Base-by-base conservation (phyloP, 2,797 vertebrate species). In the Muraenolepis orangiensis region DNA sequence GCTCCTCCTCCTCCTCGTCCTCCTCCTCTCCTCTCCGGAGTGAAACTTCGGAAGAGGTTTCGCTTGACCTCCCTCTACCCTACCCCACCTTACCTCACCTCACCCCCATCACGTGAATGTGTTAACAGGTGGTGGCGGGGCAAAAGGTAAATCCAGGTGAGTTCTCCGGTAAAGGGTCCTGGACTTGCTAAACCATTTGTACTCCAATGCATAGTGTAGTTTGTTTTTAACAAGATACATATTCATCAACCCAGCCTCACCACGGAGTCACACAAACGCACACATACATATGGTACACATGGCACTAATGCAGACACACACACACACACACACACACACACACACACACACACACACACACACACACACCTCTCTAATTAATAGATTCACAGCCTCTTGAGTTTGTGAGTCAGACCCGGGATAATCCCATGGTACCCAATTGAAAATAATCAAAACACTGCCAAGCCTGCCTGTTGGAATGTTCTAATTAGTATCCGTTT, bases 401-500 rank as follows among this genome's bases (percentile, higher is more conserved):
- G 90, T 87, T 85, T 88, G 81, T 85, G 84, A 91, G 83, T 87
- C 90, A 85, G 87, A 88, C 91, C 89, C 87, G 90, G 80, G 82
- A 83, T 89, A 91, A 91, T 92, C 92, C 91, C 90, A 70, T 88
- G 89, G 86, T 90, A 88, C 88, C 85, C 80, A 77, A 82, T 89
- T 89, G 86, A 84, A 84, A 88, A 87, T 89, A 93, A 91, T 91
- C 90, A 91, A 89, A 74, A 32, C 87, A 84, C 78, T 81, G 86
- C 85, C 84, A 89, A 90, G 77, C 82, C 90, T 86, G 89, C 87
- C 85, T 88, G 86, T 57, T 89, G 89, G 82, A 91, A 90, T 82
- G 76, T 83, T 34, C 34, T 91, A 92, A 92, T 92, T 92, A 92
- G 89, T 88, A 88, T 90, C 89, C 89, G n/a, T 57, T 86, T 89